Evolutionary conservation across 2,888 invertebrate genomes (phyloP).

Genomic region (Phyto melanocephala): DNA sequence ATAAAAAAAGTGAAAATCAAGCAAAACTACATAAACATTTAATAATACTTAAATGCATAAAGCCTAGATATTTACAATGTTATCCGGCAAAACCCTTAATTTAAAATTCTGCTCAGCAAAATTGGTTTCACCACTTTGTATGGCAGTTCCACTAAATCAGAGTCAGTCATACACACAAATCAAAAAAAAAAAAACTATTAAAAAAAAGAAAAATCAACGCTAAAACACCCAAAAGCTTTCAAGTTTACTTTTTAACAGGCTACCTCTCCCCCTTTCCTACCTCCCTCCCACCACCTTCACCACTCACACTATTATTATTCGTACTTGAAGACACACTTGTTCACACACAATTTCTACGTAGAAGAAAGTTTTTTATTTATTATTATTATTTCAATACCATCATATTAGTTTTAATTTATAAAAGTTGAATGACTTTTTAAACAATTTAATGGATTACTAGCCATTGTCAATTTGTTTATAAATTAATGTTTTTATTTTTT

Average conservation of each 20-base stretch:
- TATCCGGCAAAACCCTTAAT: conserved; percentile 70
- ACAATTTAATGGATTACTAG: conserved; percentile 47
- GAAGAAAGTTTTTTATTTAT: conserved; percentile 46
- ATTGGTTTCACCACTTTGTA: conserved; percentile 71
- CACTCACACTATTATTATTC: too few relatives aligned
- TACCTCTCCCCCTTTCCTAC: not conserved
- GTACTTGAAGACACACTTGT: not conserved
- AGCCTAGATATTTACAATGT: conserved; percentile 34
- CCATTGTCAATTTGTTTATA: conserved; percentile 29
- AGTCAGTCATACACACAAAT: not conserved
- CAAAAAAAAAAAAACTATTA: too few relatives aligned
- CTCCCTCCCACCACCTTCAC: too few relatives aligned
- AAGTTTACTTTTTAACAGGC: not conserved
- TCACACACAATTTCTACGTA: conserved; percentile 47
- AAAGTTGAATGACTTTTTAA: conserved; percentile 56
- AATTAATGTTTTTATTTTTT: not conserved
- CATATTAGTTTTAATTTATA: conserved; percentile 8
- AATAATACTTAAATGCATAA: not conserved
- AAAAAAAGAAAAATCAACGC: conserved; percentile 16
- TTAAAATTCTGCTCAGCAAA: conserved; percentile 76
- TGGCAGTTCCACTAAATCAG: not conserved
- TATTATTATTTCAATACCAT: not conserved
- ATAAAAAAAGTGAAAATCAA: conserved; percentile 54
- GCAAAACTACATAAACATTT: conserved; percentile 32
- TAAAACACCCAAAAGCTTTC: conserved; percentile 28